Percentiles rank a stretch among this genome's conserved stretches.
phyloP scores from a whole-genome alignment of 2,113 vertebrate species.

The Orcinus orca region DNA sequence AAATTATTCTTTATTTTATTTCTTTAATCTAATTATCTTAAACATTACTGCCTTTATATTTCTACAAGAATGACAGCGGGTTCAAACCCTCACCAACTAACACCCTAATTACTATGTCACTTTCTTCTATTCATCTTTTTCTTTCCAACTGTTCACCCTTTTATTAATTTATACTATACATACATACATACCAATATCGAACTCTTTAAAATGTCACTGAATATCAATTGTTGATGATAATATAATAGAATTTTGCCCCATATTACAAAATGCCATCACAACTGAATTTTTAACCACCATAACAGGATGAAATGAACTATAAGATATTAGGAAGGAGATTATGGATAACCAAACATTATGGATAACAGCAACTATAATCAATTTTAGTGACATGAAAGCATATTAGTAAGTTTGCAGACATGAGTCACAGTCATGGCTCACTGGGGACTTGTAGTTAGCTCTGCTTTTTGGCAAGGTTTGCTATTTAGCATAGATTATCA shows the following conservation, averaged over 20 bases:
- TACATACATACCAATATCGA: background rate
- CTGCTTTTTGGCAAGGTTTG: background rate
- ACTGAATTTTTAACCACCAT: background rate
- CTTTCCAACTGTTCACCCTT: background rate
- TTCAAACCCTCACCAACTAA: background rate
- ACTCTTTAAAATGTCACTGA: background rate
- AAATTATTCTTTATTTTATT: conserved; percentile 13
- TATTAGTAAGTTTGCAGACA: background rate
- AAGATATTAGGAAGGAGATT: background rate
- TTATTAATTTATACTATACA: background rate
- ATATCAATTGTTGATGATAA: background rate
- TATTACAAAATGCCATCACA: background rate
- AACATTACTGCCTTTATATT: conserved; percentile 32
- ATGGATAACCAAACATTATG: background rate
- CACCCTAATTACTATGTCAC: background rate
- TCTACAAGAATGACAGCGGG: background rate
- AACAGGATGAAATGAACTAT: background rate
- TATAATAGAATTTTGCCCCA: background rate
- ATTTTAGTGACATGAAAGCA: background rate
- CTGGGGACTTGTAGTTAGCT: background rate
- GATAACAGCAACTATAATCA: background rate
- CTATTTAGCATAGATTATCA: background rate
- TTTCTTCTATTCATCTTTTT: background rate
- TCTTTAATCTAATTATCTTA: conserved; percentile 16
- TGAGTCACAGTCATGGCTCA: background rate